Base-by-base conservation (phyloP, 2,888 invertebrate species). In the Bellardia bayeri region DNA sequence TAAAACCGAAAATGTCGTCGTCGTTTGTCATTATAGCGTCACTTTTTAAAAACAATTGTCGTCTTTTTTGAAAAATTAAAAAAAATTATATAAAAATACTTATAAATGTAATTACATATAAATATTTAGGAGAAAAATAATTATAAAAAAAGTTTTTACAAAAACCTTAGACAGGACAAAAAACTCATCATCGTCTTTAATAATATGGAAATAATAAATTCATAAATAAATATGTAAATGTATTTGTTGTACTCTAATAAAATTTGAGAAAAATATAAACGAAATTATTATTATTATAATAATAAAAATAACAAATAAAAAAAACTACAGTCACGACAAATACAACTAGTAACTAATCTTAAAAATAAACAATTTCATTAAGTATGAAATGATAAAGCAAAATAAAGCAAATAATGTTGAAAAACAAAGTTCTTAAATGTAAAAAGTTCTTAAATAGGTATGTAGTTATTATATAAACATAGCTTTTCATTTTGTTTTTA, bases 21-120 rank as follows among this genome's bases (percentile, higher is more conserved):
- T 87, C 66, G 81, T 87, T 75, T 69, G 56, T 76, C 61, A 76
- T 75, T 78, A 72, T 49, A 84, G 78, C 83, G 81, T 68, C 81
- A 56, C 72, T 72, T 45, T 45, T 5, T 3, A 45, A 45, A 13
- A 45, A n/a, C 69, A 63, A 84, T 83, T 83, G 80, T 76, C 66
- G 69, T 81, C 37, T 66, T 81, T 68, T 79, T 72, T 68, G 11
- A 45, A 51, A 74, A 64, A 56, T 45, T 30, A 7, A 51, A 16
- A 37, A 42, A 66, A 54, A 63, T 13, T 33, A 37, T 63, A 68
- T 54, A 51, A 4, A n/a, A 56, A 63, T 30, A 63, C 23, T 23
- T 23, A 23, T 11, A 7, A 9, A 63, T 37, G 66, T 40, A 78
- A 68, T 68, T 63, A n/a, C n/a, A n/a, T n/a, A 30, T 33, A 37